Evolutionary conservation across 2,113 vertebrate genomes (phyloP), one percentile per base, ranked within the genome.

Genomic region (Pycnonotus jocosus): DNA sequence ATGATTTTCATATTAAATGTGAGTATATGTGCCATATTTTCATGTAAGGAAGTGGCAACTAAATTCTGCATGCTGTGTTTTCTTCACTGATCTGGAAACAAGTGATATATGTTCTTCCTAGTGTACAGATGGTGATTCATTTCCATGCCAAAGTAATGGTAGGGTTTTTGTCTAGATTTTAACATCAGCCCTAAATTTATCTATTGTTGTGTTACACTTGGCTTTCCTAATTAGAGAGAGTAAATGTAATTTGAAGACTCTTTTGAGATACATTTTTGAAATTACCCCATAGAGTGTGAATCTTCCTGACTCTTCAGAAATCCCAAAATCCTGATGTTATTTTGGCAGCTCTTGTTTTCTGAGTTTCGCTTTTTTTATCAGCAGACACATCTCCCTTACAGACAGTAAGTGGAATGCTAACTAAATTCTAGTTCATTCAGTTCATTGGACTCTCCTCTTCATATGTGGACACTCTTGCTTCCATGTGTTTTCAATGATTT

Each of bases 81-180:
- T 83, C 57, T 84, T 93, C 81, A 65, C 30, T 65, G 58, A 28
- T 88, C 78, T 87, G 66, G 54, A 94, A 95, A 79, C 4, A 3
- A 95, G 71, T 69, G n/a, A 93, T 90, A 17, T 23, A 86, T 74
- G 58, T 58, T 91, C 69, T 69, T 90, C 38, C 62, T 89, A 54
- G 38, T 28, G 23, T 92, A 82, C 93, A 97, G 94, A 96, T 92
- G 93, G 93, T 28, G 81, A 86, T 81, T 91, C 88, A 91, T 82
- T 91, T 95, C 90, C 81, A 81, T 35, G 71, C 44, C 81, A 92
- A 95, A 96, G 23, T 72, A 93, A 90, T 42, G 33, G 87, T 19
- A 79, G 68, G 69, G 38, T 38, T 93, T 92, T 80, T 48, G 25
- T 44, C 65, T 69, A 74, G 72, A 81, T 95, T 95, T 93, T 92